phyloP scores from a whole-genome alignment of 2,797 vertebrate species.

The Nannoperca australis region DNA sequence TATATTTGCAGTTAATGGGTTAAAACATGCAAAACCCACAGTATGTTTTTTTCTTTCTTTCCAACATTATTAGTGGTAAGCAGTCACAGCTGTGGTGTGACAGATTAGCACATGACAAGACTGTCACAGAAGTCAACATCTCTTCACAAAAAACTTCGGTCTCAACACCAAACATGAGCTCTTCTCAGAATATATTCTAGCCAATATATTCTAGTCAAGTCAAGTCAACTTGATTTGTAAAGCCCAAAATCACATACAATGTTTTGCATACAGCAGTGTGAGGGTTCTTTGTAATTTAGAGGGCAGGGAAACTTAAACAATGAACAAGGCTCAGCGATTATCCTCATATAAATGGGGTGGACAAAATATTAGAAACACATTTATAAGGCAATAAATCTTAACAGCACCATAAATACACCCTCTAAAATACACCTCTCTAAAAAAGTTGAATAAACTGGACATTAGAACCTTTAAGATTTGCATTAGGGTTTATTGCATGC shows the following conservation, averaged over 20 bases:
- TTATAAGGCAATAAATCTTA: neutral
- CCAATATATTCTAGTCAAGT: neutral
- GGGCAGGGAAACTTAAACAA: neutral
- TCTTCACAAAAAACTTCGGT: neutral
- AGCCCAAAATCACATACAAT: neutral
- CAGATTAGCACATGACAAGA: neutral
- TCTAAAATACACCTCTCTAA: neutral
- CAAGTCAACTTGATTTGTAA: neutral
- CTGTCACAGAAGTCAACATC: neutral
- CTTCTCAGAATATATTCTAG: neutral
- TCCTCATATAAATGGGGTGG: neutral
- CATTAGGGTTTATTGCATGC: neutral
- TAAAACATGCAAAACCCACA: neutral
- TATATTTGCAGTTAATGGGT: neutral
- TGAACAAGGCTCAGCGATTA: neutral
- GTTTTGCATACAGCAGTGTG: neutral
- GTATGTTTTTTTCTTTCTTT: neutral
- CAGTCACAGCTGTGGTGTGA: neutral
- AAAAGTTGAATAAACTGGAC: neutral
- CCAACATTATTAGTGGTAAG: too few species aligned
- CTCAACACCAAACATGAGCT: too few species aligned
- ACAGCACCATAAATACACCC: too few species aligned
- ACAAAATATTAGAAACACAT: neutral
- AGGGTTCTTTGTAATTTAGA: neutral
- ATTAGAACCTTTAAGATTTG: neutral